Percentiles rank a stretch among this genome's conserved stretches.
Evolutionary conservation across 2,113 vertebrate genomes (phyloP).

Genomic region (Atlantisia rogersi): DNA sequence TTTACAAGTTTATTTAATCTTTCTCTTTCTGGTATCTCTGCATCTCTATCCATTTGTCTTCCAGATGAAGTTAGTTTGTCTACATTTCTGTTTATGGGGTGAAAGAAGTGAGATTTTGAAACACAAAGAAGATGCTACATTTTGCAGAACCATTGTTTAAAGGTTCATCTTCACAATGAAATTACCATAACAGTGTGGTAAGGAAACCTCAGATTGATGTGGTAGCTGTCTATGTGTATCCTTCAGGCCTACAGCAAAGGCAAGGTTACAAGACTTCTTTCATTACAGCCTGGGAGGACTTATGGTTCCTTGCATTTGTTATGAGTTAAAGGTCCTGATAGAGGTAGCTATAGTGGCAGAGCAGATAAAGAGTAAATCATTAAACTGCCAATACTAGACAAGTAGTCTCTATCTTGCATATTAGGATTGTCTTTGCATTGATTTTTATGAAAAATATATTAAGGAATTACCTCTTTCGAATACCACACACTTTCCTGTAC

Average conservation of each 20-base stretch:
- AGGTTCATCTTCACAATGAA: background rate
- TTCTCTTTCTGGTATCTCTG: background rate
- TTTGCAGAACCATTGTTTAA: background rate
- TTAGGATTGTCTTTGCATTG: background rate
- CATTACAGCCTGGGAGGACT: background rate
- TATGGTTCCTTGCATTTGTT: background rate
- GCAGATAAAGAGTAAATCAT: background rate
- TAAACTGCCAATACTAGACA: background rate
- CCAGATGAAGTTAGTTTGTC: accelerated
- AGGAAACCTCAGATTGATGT: background rate
- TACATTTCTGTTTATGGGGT: background rate
- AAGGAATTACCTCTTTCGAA: background rate
- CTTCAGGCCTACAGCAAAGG: background rate
- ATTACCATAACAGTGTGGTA: background rate
- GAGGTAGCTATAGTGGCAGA: background rate
- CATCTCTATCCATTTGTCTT: background rate
- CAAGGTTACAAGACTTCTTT: background rate
- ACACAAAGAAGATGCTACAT: background rate
- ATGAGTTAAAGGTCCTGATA: background rate
- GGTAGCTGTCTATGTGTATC: background rate
- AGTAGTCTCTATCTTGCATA: background rate
- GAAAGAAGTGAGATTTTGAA: background rate
- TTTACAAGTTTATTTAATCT: background rate
- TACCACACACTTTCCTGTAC: accelerated
- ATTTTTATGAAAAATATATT: background rate